Conservation (phyloP, 2,113 vertebrate genomes). For the Ramphastos sulfuratus region DNA sequence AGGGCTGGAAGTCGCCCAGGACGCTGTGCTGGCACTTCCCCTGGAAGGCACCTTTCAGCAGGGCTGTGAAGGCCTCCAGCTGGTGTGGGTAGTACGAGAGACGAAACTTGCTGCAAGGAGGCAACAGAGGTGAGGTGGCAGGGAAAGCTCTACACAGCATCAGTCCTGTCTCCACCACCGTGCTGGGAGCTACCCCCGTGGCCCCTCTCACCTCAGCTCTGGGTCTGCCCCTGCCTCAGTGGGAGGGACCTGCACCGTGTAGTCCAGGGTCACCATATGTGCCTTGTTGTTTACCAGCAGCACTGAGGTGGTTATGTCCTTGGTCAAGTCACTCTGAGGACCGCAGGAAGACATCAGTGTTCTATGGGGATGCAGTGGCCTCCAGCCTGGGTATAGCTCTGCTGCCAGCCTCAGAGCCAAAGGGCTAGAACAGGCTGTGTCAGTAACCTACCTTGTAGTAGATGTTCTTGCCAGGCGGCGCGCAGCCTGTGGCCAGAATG, state of each 20-base stretch:
- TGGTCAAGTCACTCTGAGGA: constrained; percentile 90
- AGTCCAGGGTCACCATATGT: constrained; percentile 97
- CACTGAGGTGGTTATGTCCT: constrained; percentile 93
- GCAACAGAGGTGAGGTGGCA: neutral
- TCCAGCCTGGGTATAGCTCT: neutral
- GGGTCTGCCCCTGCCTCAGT: constrained; percentile 58
- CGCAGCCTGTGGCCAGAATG: constrained; percentile 90
- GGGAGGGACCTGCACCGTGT: constrained; percentile 87
- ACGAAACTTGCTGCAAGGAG: constrained; percentile 88
- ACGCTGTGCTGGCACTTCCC: constrained; percentile 87
- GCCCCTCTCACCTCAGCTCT: constrained; percentile 83
- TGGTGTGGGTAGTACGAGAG: constrained; percentile 93
- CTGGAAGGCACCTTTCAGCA: constrained; percentile 84
- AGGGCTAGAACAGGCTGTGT: neutral
- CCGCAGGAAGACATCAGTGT: neutral
- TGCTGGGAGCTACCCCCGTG: fast-evolving
- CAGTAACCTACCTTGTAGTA: constrained; percentile 89
- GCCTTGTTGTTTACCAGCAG: constrained; percentile 93
- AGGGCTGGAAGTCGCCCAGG: constrained; percentile 91
- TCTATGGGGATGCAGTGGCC: fast-evolving
- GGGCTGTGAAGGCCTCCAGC: constrained; percentile 85
- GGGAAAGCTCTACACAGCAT: fast-evolving
- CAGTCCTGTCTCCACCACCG: no score
- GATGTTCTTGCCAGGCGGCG: constrained; percentile 94
- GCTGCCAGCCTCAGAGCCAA: fast-evolving